Conservation (phyloP, 2,888 invertebrate species). For the Teleogryllus oceanicus region DNA sequence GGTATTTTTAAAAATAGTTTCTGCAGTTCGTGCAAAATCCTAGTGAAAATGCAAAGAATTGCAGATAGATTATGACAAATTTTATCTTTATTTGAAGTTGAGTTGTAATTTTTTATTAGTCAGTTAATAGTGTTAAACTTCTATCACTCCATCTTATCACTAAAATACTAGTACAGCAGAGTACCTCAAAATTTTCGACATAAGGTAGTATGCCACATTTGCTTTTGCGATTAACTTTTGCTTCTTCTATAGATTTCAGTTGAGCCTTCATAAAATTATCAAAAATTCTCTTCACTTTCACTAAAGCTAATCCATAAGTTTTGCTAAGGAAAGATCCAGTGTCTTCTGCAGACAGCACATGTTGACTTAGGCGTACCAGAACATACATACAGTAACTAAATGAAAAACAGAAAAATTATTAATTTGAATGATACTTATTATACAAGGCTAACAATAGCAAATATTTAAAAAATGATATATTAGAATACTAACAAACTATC, state of each 20-base stretch:
- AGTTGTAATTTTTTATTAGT: too few species aligned
- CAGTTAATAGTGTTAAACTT: too few species aligned
- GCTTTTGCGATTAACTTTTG: constrained; percentile 65
- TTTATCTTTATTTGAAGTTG: too few species aligned
- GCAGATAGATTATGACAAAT: too few species aligned
- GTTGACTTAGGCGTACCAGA: constrained; percentile 84
- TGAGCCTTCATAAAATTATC: constrained; percentile 87
- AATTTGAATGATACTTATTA: constrained; percentile 20
- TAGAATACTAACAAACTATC: constrained; percentile 78
- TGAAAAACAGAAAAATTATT: constrained; percentile 36
- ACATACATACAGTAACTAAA: constrained; percentile 89
- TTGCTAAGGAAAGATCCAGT: constrained; percentile 82
- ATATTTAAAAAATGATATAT: background rate
- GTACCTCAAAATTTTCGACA: constrained; percentile 79
- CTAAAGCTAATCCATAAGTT: constrained; percentile 79
- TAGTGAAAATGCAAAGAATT: constrained; percentile 39
- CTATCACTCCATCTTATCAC: too few species aligned
- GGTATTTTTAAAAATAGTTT: constrained; percentile 80
- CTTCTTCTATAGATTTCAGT: constrained; percentile 74
- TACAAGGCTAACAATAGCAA: background rate
- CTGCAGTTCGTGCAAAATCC: constrained; percentile 81
- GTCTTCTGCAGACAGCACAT: constrained; percentile 86
- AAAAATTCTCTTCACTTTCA: constrained; percentile 85
- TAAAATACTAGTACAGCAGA: too few species aligned
- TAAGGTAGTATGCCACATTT: constrained; percentile 89